Evolutionary conservation across 1,140 invertebrate species (phyloP).

Genomic region (Sarcophaga bullata): DNA sequence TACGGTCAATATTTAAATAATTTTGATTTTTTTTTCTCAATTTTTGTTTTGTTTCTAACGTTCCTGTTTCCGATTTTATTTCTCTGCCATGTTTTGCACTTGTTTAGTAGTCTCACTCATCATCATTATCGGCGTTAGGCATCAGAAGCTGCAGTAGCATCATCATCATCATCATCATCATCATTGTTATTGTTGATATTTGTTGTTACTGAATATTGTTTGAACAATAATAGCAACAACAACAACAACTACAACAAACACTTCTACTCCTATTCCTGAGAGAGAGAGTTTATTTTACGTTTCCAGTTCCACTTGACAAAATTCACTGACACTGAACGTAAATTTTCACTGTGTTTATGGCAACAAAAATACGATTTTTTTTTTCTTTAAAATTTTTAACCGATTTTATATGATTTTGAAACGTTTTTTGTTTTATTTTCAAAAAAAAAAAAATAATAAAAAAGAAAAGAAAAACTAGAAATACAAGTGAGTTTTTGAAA

Average conservation of each 20-base stretch:
- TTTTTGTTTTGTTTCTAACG: background rate
- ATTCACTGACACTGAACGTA: conserved; percentile 27
- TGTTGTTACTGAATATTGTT: conserved; percentile 32
- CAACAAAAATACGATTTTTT: conserved; percentile 10
- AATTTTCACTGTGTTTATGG: conserved; percentile 35
- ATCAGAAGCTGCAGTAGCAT: no score
- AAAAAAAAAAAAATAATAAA: no score
- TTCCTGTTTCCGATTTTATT: background rate
- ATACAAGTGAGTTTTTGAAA: conserved; percentile 13
- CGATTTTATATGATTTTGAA: background rate
- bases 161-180: background rate
- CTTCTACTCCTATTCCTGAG: conserved; percentile 18
- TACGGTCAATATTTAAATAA: no score
- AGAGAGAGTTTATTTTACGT: conserved; percentile 41
- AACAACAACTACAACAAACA: background rate
- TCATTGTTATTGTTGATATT: conserved; percentile 19
- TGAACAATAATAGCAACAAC: conserved; percentile 19
- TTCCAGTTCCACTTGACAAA: conserved; percentile 42
- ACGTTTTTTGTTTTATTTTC: no score
- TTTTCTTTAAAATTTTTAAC: background rate
- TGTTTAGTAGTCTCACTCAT: background rate
- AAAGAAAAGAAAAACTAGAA: no score
- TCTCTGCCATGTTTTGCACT: background rate
- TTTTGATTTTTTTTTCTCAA: conserved; percentile 3
- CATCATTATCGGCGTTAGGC: no score